Base-by-base conservation (phyloP, 2,113 vertebrate genomes). In the Platysternon megacephalum region DNA sequence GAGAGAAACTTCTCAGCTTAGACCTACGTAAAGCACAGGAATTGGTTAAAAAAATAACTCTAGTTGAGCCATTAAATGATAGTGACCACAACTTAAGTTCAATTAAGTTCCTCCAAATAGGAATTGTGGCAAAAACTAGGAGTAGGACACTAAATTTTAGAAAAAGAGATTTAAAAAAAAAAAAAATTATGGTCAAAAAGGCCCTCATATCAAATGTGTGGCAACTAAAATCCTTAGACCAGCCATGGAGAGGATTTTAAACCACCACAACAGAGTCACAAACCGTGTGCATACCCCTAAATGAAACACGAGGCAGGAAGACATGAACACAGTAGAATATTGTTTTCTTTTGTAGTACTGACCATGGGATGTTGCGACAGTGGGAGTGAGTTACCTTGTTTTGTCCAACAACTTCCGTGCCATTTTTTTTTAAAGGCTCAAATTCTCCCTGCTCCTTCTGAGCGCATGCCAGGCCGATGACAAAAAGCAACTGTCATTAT, bases 21-120 rank as follows among this genome's bases (percentile, higher is more conserved):
- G 85, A 93, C 90, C 53, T 74, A 85, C 85, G 42, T 89, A 94
- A 90, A n/a, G 52, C 29, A 55, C 87, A 72, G 82, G 68, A 93
- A 4, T 35, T 95, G 80, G 68, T 56, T 93, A 82, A 61, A 79
- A 35, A 94, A 94, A 91, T 10, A 78, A 39, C 48, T 93, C 81
- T 92, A 93, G 39, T 86, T 74, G 94, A 87, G 72, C 28, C 80
- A 82, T 29, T 91, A 86, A 94, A 48, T 80, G 86, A 94, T 94
- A 91, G 90, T 48, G 74, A 85, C 88, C 58, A 48, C 29, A 72
- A 21, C 79, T 72, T 55, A 94, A 8, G 55, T 72, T 96, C 84
- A 92, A 51, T 56, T 24, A 56, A 56, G 39, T 42, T 79, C 29
- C 88, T 76, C 44, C 22, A 79, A 58, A 88, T 94, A 85, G 93